Base-by-base conservation (phyloP, 1,140 invertebrate genomes). In the Microplitis demolitor region DNA sequence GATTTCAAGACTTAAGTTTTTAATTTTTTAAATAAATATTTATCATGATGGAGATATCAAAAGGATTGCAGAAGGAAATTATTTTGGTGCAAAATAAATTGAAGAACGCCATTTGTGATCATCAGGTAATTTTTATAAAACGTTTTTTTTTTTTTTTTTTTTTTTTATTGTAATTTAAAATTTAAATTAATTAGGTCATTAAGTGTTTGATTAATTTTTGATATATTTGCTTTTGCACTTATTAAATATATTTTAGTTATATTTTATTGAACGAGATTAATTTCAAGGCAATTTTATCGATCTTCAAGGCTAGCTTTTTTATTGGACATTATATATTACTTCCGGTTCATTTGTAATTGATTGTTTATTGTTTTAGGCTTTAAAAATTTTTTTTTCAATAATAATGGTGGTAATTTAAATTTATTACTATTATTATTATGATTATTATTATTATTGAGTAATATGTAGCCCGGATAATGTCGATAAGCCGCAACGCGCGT, bases 21-120 rank as follows among this genome's bases (percentile, higher is more conserved):
- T 11, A n/a, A 0, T 66, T 31, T 24, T 24, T 9, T 3, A 51
- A 66, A n/a, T n/a, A 51, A 45, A 9, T 51, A 66, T 13, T 24
- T 50, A 14, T 34, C 11, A 69, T 80, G 71, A 90, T 91, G 89
- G 90, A 91, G 88, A 90, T 92, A 78, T 90, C 90, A 61, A 90
- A 90, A 81, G 87, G 89, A 80, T 86, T 92, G 80, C 90, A 91
- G 77, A 87, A 88, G 82, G 89, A 91, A 79, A 91, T 92, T 81
- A 83, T 88, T 60, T 85, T 85, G 77, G 89, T 90, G 78, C 91
- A 92, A 84, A 88, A 86, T 73, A 89, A 91, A 77, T 86, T 92
- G 82, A 91, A 90, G 88, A 89, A 89, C 83, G 91, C 90, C 73
- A 91, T 92, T 81, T 85, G 88, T 79, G 86, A 90, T 86, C 91